Conservation (phyloP, 2,888 invertebrate genomes). For the Aspidapion aeneum region DNA sequence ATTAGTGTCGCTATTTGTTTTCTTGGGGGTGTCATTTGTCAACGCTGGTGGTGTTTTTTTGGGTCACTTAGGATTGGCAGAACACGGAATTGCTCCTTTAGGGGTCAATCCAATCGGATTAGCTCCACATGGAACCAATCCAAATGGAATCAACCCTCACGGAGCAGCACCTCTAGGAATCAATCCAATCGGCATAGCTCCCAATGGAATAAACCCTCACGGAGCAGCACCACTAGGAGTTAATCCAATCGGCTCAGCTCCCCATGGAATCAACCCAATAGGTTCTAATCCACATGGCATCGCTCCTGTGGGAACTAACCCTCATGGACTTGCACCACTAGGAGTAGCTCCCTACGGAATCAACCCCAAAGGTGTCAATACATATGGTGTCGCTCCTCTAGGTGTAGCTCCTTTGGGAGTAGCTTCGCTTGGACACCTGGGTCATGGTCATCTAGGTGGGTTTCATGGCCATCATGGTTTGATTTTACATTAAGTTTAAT, state of each 20-base stretch:
- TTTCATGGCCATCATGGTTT: neutral
- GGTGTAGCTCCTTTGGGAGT: neutral
- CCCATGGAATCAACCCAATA: neutral
- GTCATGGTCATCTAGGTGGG: neutral
- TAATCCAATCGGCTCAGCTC: neutral
- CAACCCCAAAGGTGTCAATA: neutral
- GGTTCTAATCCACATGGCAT: neutral
- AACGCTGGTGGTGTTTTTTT: neutral
- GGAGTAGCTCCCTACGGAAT: neutral
- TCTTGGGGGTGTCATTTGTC: neutral
- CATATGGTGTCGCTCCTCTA: neutral
- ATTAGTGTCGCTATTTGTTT: neutral
- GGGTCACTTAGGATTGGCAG: neutral
- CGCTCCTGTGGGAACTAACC: neutral
- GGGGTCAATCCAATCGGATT: neutral
- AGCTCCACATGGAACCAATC: neutral
- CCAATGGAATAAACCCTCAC: neutral
- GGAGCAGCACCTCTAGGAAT: neutral
- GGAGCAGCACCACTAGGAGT: neutral
- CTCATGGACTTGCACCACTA: neutral
- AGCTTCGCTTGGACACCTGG: neutral
- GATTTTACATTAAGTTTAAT: neutral
- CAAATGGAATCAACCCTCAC: neutral
- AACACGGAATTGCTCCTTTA: neutral
- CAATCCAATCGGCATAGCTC: neutral